phyloP scores from a whole-genome alignment of 2,888 invertebrate species.

The Meteorus cinctellus region DNA sequence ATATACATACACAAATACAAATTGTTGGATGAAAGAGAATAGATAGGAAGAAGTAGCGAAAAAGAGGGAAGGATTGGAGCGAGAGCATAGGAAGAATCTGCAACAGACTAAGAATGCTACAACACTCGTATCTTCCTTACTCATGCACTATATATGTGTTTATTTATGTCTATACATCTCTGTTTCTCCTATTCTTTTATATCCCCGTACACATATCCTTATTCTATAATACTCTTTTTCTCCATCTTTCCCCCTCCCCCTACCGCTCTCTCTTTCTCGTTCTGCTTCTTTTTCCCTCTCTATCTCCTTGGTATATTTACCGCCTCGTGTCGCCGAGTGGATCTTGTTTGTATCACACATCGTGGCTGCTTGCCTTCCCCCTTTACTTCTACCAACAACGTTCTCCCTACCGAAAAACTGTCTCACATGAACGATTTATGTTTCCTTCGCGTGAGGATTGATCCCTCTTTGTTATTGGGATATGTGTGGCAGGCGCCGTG shows the following conservation, averaged over 20 bases:
- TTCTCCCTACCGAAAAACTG: conserved; percentile 56
- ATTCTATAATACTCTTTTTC: conserved; percentile 38
- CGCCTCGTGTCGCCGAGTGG: conserved; percentile 64
- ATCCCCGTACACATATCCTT: conserved; percentile 26
- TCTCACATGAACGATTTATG: conserved; percentile 68
- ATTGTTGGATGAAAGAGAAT: conserved; percentile 26
- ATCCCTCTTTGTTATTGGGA: conserved; percentile 68
- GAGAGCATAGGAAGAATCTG: conserved; percentile 17
- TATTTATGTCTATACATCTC: neutral
- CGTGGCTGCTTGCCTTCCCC: conserved; percentile 44
- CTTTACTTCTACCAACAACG: conserved; percentile 58
- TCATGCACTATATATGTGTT: conserved; percentile 31
- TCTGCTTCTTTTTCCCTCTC: conserved; percentile 23
- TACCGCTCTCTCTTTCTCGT: conserved; percentile 20
- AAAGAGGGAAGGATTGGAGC: conserved; percentile 37
- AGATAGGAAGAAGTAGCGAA: conserved; percentile 21
- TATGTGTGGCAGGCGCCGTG: conserved; percentile 51
- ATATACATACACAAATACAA: conserved; percentile 20
- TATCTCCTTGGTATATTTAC: conserved; percentile 62
- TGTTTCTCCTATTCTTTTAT: conserved; percentile 41
- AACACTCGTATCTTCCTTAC: conserved; percentile 22
- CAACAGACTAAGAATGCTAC: conserved; percentile 27
- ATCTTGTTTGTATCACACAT: conserved; percentile 70
- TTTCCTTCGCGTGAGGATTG: conserved; percentile 69
- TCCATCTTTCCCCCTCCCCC: too few species aligned